These are phyloP conservation scores for Odontothrips loti DNA, from an alignment of 2,888 invertebrate genomes.

Conservation along the genomic window DNA sequence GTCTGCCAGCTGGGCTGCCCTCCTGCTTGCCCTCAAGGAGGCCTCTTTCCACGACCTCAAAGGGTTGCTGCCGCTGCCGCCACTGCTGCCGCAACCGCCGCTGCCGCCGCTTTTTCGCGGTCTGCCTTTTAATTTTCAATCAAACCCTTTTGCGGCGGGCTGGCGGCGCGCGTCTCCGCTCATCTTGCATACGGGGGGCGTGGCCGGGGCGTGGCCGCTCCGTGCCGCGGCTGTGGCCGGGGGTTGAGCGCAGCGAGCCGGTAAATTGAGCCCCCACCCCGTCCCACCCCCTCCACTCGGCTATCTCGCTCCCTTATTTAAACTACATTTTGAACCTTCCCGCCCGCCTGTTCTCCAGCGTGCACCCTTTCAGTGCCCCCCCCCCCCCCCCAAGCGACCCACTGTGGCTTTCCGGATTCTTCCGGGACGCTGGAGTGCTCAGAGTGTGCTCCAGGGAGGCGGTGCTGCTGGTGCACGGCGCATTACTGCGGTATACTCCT, in stretches of 20 bases:
- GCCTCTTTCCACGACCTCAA: neutral
- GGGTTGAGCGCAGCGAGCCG: neutral
- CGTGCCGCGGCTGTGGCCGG: neutral
- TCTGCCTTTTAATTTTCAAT: constrained; percentile 20
- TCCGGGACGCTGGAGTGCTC: neutral
- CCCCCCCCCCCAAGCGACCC: neutral
- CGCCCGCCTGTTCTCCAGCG: neutral
- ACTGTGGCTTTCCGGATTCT: neutral
- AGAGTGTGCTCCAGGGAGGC: neutral
- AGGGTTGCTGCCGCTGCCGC: neutral
- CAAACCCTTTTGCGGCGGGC: constrained; percentile 15
- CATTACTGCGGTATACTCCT: too few species aligned
- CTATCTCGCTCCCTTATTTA: neutral
- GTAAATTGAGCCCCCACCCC: neutral
- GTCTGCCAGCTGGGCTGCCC: too few species aligned
- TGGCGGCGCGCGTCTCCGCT: neutral
- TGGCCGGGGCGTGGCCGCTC: neutral
- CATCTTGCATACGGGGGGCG: constrained; percentile 18
- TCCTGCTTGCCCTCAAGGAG: neutral
- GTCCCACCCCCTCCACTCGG: neutral
- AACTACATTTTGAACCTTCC: neutral
- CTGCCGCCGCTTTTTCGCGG: neutral
- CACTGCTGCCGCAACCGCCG: neutral
- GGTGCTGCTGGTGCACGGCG: neutral
- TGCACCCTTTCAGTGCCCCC: neutral